These are phyloP conservation scores for Aphaenogaster floridana DNA, from an alignment of 1,140 invertebrate species.

Conservation along the genomic window DNA sequence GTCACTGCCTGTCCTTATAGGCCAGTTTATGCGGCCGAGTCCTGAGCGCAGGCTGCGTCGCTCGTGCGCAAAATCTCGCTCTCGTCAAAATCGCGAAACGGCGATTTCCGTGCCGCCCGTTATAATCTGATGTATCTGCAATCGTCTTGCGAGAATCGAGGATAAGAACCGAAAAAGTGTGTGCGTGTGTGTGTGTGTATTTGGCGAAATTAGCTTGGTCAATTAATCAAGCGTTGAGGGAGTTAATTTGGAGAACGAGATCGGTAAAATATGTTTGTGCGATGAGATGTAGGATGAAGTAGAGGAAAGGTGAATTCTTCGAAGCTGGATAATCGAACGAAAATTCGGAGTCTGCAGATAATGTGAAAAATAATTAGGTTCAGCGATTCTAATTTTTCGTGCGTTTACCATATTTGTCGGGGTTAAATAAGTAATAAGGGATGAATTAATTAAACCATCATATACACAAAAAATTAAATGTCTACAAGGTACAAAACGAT, in stretches of 20 bases:
- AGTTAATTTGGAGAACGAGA: slow-evolving; percentile 18
- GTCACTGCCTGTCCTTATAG: slow-evolving; percentile 72
- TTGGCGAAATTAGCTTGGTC: neutral
- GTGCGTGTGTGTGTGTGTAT: neutral
- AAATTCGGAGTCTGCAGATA: neutral
- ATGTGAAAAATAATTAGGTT: neutral
- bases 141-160: neutral
- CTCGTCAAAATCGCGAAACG: neutral
- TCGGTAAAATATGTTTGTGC: neutral
- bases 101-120: neutral
- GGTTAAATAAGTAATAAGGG: neutral
- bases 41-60: slow-evolving; percentile 41
- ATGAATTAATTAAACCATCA: slow-evolving; percentile 18
- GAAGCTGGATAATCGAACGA: neutral
- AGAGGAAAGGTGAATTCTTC: slow-evolving; percentile 2
- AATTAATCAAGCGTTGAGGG: slow-evolving; percentile 12
- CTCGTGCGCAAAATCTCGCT: slow-evolving; percentile 24
- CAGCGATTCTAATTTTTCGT: neutral
- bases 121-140: neutral
- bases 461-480: neutral
- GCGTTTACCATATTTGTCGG: neutral
- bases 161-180: neutral
- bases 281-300: neutral
- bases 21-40: slow-evolving; percentile 76
- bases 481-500: neutral